Percentiles rank a stretch among this genome's conserved stretches.
Evolutionary conservation across 2,113 vertebrate genomes (phyloP).

Genomic region (Cyanocitta stelleri): DNA sequence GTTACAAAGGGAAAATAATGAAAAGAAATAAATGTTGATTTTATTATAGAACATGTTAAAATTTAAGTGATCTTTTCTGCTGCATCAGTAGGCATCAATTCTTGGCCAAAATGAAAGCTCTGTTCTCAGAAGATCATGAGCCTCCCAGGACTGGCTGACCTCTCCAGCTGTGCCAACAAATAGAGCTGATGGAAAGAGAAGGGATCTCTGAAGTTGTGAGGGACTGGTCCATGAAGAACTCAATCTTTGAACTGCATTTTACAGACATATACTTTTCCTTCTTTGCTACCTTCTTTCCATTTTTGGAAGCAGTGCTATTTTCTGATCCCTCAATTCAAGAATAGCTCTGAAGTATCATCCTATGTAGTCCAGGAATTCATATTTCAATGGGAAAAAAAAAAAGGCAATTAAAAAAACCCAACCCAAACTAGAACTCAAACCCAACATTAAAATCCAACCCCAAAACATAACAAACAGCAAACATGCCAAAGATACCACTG

Average conservation of each 20-base stretch:
- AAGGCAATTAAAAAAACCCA: fast-evolving
- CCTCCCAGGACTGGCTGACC: not conserved
- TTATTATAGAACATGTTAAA: not conserved
- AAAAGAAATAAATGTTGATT: not conserved
- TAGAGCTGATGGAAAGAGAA: not conserved
- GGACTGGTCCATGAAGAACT: not conserved
- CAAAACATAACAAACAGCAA: not conserved
- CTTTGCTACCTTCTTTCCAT: not conserved
- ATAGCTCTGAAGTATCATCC: not conserved
- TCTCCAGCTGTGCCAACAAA: not conserved
- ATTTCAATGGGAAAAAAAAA: not conserved
- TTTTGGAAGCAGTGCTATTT: not conserved
- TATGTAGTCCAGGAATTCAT: not conserved
- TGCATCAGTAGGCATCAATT: not conserved
- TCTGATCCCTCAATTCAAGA: not conserved
- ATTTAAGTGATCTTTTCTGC: not conserved
- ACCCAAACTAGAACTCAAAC: not conserved
- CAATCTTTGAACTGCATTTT: not conserved
- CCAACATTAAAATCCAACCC: not conserved
- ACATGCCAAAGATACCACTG: not conserved
- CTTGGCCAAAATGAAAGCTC: not conserved
- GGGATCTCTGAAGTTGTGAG: not conserved
- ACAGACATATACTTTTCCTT: not conserved
- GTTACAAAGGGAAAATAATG: not conserved
- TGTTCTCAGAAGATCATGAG: not conserved